phyloP scores from a whole-genome alignment of 2,797 vertebrate genomes.

The Sebastes diploproa region DNA sequence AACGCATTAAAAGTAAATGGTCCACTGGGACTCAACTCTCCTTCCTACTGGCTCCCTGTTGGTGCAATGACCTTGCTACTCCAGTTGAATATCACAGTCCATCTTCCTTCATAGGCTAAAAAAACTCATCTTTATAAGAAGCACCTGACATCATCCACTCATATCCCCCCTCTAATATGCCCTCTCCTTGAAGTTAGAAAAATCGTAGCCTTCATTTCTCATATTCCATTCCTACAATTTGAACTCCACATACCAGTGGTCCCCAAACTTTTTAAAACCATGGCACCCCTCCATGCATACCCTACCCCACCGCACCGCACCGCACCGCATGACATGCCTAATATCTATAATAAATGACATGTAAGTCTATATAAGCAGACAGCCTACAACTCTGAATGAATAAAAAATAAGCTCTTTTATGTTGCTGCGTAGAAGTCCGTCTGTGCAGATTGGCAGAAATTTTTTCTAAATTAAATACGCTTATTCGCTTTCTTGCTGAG shows the following conservation, averaged over 20 bases:
- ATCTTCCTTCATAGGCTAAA: slow-evolving; percentile 38
- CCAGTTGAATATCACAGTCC: slow-evolving; percentile 49
- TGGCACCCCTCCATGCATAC: neutral
- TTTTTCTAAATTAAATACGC: neutral
- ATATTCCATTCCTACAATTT: neutral
- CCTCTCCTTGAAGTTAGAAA: slow-evolving; percentile 5
- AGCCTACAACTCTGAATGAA: neutral
- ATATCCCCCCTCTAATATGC: slow-evolving; percentile 8
- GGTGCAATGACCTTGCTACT: slow-evolving; percentile 69
- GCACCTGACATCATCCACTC: slow-evolving; percentile 29
- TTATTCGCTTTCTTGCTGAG: neutral
- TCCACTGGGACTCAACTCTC: slow-evolving; percentile 57
- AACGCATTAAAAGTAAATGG: slow-evolving; percentile 73
- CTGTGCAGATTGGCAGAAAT: no score
- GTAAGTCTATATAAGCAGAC: neutral
- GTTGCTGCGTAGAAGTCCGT: neutral
- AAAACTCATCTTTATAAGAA: slow-evolving; percentile 35
- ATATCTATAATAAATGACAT: neutral
- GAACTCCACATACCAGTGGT: neutral
- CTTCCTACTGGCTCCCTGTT: slow-evolving; percentile 54
- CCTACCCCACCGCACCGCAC: no score
- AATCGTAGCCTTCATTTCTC: neutral
- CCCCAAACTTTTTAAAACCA: neutral
- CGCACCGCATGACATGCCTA: neutral
- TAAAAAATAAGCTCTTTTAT: neutral